Evolutionary conservation across 2,113 vertebrate species (phyloP).

Genomic region (Dromaius novaehollandiae): DNA sequence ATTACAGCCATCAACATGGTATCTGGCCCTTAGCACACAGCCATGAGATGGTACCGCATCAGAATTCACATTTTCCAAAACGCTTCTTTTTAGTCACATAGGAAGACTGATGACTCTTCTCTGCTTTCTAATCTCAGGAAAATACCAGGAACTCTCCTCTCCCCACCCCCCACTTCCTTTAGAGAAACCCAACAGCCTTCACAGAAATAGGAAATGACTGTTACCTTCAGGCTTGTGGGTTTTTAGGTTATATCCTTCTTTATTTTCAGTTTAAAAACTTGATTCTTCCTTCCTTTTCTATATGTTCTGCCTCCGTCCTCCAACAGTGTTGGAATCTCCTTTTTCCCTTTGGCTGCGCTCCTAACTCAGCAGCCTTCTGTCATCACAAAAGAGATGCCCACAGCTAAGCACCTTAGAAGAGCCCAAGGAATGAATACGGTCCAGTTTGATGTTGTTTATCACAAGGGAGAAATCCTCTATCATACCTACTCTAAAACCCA

Average conservation of each 20-base stretch:
- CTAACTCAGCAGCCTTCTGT: neutral
- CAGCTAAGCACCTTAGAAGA: neutral
- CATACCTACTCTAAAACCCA: neutral
- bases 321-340: neutral
- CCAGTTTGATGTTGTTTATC: neutral
- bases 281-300: neutral
- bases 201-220: conserved; percentile 46
- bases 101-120: neutral
- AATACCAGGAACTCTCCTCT: conserved; percentile 49
- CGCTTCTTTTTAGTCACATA: neutral
- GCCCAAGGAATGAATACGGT: neutral
- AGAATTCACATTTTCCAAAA: neutral
- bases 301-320: neutral
- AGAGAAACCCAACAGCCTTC: conserved; percentile 42
- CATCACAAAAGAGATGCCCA: neutral
- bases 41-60: fast-evolving
- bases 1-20: neutral
- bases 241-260: conserved; percentile 9
- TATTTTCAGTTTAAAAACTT: neutral
- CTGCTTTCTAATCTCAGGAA: conserved; percentile 51
- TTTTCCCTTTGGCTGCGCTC: neutral
- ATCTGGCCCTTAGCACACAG: neutral
- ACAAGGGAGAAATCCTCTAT: neutral
- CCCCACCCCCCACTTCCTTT: conserved; percentile 4
- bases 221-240: neutral